Conservation (phyloP, 1,140 invertebrate species). For the Pinna nobilis region DNA sequence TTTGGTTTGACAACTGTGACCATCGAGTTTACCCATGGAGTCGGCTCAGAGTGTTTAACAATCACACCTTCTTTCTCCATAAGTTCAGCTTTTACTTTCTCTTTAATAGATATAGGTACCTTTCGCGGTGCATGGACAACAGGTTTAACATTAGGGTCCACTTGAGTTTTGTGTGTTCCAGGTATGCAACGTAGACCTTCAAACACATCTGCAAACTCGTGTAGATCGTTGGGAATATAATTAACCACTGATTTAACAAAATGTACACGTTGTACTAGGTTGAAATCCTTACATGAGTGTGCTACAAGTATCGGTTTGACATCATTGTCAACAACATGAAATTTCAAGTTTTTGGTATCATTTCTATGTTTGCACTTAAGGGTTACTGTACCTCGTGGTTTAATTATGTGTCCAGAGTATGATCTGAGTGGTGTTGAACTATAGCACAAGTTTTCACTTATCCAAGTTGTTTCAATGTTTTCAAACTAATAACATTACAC, state of each 20-base stretch:
- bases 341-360: background rate
- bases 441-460: background rate
- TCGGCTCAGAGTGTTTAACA: slow-evolving; percentile 54
- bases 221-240: background rate
- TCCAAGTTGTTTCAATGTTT: background rate
- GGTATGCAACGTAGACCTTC: slow-evolving; percentile 17
- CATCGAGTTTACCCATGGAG: slow-evolving; percentile 75
- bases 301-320: background rate
- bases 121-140: background rate
- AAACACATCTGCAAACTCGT: slow-evolving; percentile 16
- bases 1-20: slow-evolving; percentile 75
- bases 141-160: background rate
- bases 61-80: slow-evolving; percentile 21
- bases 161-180: background rate
- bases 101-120: slow-evolving; percentile 6
- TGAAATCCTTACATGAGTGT: background rate
- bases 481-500: slow-evolving; percentile 1
- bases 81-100: slow-evolving; percentile 34
- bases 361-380: background rate
- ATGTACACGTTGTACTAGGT: background rate
- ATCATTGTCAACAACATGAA: background rate
- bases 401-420: background rate
- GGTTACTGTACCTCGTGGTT: background rate
- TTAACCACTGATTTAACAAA: background rate
- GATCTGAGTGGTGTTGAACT: background rate